These are phyloP conservation scores for Coendou prehensilis DNA, from an alignment of 2,797 vertebrate species.

Conservation along the genomic window DNA sequence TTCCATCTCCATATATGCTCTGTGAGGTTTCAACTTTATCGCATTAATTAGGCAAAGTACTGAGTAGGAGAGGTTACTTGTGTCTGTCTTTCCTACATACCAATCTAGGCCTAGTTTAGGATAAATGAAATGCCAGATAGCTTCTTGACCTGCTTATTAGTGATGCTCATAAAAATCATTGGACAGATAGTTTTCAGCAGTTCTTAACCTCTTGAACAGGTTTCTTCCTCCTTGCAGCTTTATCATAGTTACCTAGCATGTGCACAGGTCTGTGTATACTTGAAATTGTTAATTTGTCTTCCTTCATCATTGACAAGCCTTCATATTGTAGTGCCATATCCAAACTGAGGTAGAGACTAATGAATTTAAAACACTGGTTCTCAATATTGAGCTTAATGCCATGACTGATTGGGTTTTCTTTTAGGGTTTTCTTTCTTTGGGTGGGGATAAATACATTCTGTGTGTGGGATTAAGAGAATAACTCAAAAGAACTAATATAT, in stretches of 20 bases:
- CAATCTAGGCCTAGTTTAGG: not conserved
- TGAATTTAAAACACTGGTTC: not conserved
- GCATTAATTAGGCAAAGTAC: not conserved
- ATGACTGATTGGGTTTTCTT: not conserved
- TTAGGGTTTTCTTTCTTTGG: not conserved
- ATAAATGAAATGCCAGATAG: not conserved
- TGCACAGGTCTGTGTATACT: not conserved
- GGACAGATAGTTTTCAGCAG: not conserved
- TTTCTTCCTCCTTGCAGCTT: not conserved
- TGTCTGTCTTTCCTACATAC: not conserved
- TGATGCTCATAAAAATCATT: not conserved
- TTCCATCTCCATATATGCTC: not conserved
- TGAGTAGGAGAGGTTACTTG: not conserved
- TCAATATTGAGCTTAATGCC: not conserved
- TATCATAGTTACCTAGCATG: not conserved
- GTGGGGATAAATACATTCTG: not conserved
- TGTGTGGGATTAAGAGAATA: not conserved
- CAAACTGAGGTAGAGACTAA: not conserved
- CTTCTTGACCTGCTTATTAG: not conserved
- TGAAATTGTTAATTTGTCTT: not conserved
- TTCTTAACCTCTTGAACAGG: not conserved
- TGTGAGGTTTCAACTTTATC: not conserved
- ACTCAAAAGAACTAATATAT: not conserved
- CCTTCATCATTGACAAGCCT: not conserved
- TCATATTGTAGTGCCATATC: not conserved